A percentile compares a stretch with the other conserved stretches of the same genome.
phyloP scores from a whole-genome alignment of 2,797 vertebrate species.

The Synanceia verrucosa region DNA sequence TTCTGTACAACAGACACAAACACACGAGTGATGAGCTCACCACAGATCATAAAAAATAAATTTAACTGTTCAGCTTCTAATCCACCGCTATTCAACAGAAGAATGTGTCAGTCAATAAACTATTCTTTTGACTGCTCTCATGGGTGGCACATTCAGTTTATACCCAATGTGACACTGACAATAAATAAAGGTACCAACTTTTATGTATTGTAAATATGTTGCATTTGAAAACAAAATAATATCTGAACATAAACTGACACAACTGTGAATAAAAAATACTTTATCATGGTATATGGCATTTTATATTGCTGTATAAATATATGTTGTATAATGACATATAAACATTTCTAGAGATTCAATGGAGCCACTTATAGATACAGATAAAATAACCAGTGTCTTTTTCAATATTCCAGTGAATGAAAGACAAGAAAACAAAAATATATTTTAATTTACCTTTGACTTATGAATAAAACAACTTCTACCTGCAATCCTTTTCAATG shows the following conservation, averaged over 20 bases:
- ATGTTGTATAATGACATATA: neutral
- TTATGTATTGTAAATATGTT: neutral
- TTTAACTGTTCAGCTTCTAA: slow-evolving; percentile 11
- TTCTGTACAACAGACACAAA: slow-evolving; percentile 27
- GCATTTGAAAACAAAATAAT: neutral
- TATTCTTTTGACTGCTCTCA: neutral
- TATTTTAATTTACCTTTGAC: too few relatives aligned
- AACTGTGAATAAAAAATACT: neutral
- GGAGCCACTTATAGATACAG: neutral
- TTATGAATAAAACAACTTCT: too few relatives aligned
- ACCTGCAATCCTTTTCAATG: neutral
- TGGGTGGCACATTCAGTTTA: neutral
- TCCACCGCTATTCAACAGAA: neutral
- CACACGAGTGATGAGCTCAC: slow-evolving; percentile 14
- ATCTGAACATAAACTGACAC: neutral
- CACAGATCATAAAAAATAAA: neutral
- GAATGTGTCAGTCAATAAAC: too few relatives aligned
- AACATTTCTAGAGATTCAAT: neutral
- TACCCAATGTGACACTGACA: neutral
- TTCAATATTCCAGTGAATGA: neutral
- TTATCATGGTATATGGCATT: neutral
- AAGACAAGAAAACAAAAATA: neutral
- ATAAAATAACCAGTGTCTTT: neutral
- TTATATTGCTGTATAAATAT: neutral
- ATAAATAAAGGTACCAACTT: neutral